These are phyloP conservation scores for Pristionchus exspectatus DNA, from an alignment of 2,888 invertebrate genomes.

Conservation along the genomic window DNA sequence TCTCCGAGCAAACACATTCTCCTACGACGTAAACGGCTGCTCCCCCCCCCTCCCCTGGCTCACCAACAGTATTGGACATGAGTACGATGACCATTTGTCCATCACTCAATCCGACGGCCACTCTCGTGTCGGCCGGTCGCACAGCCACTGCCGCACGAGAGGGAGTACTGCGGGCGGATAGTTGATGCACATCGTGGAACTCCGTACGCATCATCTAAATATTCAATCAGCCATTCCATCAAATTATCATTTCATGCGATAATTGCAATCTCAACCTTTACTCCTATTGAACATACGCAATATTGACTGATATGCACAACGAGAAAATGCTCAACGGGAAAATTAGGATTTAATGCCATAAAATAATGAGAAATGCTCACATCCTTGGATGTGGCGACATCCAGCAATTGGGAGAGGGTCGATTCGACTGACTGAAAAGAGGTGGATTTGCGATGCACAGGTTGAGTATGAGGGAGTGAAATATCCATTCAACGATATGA, in stretches of 20 bases:
- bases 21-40: no score
- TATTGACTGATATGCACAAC: no score
- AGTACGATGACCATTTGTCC: constrained; percentile 51
- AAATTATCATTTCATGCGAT: no score
- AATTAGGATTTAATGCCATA: neutral
- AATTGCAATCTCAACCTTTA: no score
- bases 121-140: neutral
- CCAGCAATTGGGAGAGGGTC: constrained; percentile 43
- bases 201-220: neutral
- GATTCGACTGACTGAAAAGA: constrained; percentile 23
- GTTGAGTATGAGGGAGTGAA: neutral
- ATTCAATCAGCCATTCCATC: neutral
- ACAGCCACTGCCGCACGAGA: constrained; percentile 33
- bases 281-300: no score
- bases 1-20: no score
- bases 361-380: neutral
- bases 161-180: constrained; percentile 7
- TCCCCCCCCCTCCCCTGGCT: neutral
- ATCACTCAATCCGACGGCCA: constrained; percentile 39
- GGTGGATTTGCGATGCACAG: neutral
- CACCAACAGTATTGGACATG: constrained; percentile 3
- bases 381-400: constrained; percentile 34
- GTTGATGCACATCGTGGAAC: constrained; percentile 46
- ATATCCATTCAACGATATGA: neutral
- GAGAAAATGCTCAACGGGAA: neutral